These are phyloP conservation scores for Cepphus grylle DNA, from an alignment of 2,113 vertebrate species.

Conservation along the genomic window DNA sequence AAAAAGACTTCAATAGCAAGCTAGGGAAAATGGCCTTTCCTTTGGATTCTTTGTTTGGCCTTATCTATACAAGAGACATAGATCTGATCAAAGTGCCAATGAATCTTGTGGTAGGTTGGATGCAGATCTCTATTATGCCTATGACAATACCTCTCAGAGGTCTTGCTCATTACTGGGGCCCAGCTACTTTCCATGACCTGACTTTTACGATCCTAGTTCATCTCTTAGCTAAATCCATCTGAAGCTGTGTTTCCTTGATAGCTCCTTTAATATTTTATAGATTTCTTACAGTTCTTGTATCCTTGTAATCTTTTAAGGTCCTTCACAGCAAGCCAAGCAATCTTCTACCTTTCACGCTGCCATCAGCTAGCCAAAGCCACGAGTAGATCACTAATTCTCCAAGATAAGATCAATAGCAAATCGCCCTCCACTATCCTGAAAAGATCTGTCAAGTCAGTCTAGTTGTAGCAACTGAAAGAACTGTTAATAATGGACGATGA, in stretches of 20 bases:
- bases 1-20: slow-evolving; percentile 49
- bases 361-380: not conserved
- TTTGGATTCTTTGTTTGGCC: slow-evolving; percentile 60
- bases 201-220: slow-evolving; percentile 34
- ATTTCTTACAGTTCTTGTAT: slow-evolving; percentile 7
- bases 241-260: slow-evolving; percentile 30
- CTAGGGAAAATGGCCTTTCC: slow-evolving; percentile 42
- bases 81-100: slow-evolving; percentile 37
- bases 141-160: slow-evolving; percentile 26
- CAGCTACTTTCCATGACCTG: slow-evolving; percentile 23
- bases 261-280: not conserved
- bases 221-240: slow-evolving; percentile 38
- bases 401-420: slow-evolving; percentile 2
- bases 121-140: slow-evolving; percentile 50
- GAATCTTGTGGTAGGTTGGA: slow-evolving; percentile 44
- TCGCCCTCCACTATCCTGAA: not conserved
- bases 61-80: slow-evolving; percentile 12
- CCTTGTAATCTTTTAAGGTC: slow-evolving; percentile 17
- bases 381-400: slow-evolving; percentile 5
- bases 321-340: slow-evolving; percentile 40
- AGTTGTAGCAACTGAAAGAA: slow-evolving; percentile 5
- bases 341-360: not conserved
- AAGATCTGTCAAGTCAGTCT: slow-evolving; percentile 2
- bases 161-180: slow-evolving; percentile 32
- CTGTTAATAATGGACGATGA: slow-evolving; percentile 32